Evolutionary conservation across 2,113 vertebrate species (phyloP).

Genomic region (Cochlearius cochlearius): DNA sequence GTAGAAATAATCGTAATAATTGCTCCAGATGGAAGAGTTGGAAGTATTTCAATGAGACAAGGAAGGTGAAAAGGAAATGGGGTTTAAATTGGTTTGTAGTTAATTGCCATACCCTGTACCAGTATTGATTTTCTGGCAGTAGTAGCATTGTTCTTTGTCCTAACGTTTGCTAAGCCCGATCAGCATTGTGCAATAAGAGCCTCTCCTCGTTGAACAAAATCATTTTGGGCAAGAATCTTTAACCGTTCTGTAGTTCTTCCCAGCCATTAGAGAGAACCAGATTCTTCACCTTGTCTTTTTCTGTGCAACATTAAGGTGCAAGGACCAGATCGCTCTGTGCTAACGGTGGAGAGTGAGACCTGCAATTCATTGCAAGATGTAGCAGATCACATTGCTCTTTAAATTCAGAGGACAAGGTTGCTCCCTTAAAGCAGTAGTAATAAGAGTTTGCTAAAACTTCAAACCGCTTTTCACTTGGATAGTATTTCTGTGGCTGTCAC

Average conservation of each 20-base stretch:
- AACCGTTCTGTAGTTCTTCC: background rate
- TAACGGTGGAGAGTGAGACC: background rate
- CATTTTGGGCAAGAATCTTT: background rate
- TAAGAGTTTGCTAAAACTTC: background rate
- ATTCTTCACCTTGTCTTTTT: background rate
- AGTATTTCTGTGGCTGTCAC: background rate
- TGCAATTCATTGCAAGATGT: background rate
- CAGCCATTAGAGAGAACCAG: background rate
- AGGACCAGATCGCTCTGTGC: background rate
- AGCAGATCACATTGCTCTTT: background rate
- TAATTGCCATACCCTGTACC: constrained; percentile 44
- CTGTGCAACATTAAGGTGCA: background rate
- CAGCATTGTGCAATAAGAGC: background rate
- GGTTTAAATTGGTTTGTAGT: constrained; percentile 48
- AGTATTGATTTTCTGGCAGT: constrained; percentile 45
- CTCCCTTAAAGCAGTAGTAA: background rate
- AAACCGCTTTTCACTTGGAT: background rate
- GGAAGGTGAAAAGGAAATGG: constrained; percentile 22
- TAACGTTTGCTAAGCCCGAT: background rate
- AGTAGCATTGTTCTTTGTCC: constrained; percentile 29
- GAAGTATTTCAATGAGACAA: constrained; percentile 2
- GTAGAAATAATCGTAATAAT: background rate
- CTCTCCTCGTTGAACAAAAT: background rate
- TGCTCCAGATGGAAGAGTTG: constrained; percentile 6
- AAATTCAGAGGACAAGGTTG: background rate